phyloP scores from a whole-genome alignment of 2,888 invertebrate genomes.

The Mystacides longicornis region DNA sequence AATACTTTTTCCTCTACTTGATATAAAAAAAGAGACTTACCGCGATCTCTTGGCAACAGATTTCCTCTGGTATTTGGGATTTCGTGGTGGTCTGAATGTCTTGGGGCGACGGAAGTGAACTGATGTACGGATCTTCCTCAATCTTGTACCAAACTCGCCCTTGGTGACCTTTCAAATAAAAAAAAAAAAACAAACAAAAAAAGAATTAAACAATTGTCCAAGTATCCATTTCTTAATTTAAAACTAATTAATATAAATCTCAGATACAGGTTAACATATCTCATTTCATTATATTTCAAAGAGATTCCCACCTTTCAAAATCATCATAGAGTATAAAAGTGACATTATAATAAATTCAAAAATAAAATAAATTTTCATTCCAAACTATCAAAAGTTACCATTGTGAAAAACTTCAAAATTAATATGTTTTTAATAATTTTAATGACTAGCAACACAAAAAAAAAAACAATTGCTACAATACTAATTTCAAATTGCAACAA shows the following conservation, averaged over 20 bases:
- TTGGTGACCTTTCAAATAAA: conserved; percentile 65
- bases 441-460: too few species aligned
- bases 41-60: conserved; percentile 88
- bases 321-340: conserved; percentile 30
- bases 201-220: not conserved
- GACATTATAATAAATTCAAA: too few species aligned
- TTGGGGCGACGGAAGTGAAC: conserved; percentile 95
- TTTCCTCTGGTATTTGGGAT: conserved; percentile 93
- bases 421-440: too few species aligned
- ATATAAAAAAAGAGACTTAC: conserved; percentile 40
- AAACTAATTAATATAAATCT: conserved; percentile 24
- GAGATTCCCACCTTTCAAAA: conserved; percentile 45
- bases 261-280: conserved; percentile 28
- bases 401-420: too few species aligned
- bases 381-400: too few species aligned
- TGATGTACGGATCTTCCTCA: conserved; percentile 86
- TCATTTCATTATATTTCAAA: conserved; percentile 40
- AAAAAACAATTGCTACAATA: too few species aligned
- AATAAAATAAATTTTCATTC: too few species aligned
- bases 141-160: conserved; percentile 82
- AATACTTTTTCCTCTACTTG: too few species aligned
- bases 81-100: conserved; percentile 83
- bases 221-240: not conserved
- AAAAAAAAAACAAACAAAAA: conserved; percentile 7
- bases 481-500: too few species aligned